phyloP scores from a whole-genome alignment of 35 echinoderm and acorn worm genomes.

The Anneissia japonica region DNA sequence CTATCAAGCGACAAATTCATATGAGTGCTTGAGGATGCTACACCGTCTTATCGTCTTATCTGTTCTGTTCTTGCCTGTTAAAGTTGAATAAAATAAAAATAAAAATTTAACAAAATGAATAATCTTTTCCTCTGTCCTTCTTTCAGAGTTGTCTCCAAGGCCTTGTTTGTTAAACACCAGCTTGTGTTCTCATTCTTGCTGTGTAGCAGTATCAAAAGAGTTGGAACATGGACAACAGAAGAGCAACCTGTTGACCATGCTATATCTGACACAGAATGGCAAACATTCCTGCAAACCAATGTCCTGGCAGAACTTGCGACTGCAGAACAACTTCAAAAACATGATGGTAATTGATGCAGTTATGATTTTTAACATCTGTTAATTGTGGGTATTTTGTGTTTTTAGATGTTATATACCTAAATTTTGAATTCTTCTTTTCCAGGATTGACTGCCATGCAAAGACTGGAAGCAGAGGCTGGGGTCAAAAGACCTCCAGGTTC shows the following conservation, averaged over 20 bases:
- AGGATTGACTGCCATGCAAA: slow-evolving; percentile 75
- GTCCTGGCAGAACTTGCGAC: slow-evolving; percentile 65
- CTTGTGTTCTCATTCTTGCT: slow-evolving; percentile 94
- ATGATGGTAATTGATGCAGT: slow-evolving; percentile 39
- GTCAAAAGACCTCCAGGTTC: slow-evolving; percentile 16
- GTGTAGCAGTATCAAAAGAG: slow-evolving; percentile 94
- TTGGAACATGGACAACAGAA: slow-evolving; percentile 43
- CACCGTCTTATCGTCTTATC: too few relatives aligned
- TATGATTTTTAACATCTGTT: too few relatives aligned
- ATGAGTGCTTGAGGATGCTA: too few relatives aligned
- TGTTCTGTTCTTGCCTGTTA: too few relatives aligned
- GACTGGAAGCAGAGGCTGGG: slow-evolving; percentile 61
- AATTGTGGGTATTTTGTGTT: too few relatives aligned
- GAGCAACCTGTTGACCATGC: slow-evolving; percentile 14
- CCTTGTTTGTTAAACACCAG: slow-evolving; percentile 87
- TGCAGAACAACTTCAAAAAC: slow-evolving; percentile 53
- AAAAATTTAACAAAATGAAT: background rate
- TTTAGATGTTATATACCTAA: background rate
- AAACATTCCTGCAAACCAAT: slow-evolving; percentile 81
- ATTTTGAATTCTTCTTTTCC: background rate
- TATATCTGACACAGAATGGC: slow-evolving; percentile 27
- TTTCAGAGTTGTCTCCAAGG: slow-evolving; percentile 86
- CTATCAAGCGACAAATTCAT: too few relatives aligned
- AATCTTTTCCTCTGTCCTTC: background rate
- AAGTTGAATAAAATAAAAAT: background rate